Conservation (phyloP, 2,113 vertebrate genomes). For the Datnioides undecimradiatus region DNA sequence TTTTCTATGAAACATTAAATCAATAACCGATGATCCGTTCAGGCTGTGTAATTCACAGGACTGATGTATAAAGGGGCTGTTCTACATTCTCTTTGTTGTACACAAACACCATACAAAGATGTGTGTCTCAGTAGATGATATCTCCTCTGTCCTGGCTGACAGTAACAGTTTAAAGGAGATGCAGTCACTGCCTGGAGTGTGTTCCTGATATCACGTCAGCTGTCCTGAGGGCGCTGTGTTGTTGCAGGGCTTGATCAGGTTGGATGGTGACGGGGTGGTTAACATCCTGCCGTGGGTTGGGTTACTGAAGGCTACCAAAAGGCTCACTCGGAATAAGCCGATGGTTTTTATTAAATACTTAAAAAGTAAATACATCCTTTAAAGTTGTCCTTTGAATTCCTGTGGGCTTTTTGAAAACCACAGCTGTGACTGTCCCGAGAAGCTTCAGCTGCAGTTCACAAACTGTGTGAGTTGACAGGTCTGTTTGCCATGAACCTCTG, state of each 20-base stretch:
- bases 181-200: neutral
- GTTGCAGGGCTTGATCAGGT: too few species aligned
- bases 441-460: too few species aligned
- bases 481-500: too few species aligned
- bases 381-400: neutral
- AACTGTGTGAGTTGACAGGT: too few species aligned
- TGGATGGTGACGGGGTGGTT: too few species aligned
- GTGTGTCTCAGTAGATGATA: neutral
- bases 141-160: neutral
- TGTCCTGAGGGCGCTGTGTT: neutral
- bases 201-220: too few species aligned
- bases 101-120: neutral
- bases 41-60: neutral
- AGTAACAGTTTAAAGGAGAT: neutral
- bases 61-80: neutral
- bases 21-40: too few species aligned
- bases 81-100: neutral
- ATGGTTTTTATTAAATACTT: neutral
- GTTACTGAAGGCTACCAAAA: too few species aligned
- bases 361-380: neutral
- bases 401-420: neutral
- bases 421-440: neutral
- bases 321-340: too few species aligned
- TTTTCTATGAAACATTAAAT: neutral
- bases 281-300: too few species aligned